phyloP scores from a whole-genome alignment of 2,888 invertebrate species.

The Lithophane ornitopus region DNA sequence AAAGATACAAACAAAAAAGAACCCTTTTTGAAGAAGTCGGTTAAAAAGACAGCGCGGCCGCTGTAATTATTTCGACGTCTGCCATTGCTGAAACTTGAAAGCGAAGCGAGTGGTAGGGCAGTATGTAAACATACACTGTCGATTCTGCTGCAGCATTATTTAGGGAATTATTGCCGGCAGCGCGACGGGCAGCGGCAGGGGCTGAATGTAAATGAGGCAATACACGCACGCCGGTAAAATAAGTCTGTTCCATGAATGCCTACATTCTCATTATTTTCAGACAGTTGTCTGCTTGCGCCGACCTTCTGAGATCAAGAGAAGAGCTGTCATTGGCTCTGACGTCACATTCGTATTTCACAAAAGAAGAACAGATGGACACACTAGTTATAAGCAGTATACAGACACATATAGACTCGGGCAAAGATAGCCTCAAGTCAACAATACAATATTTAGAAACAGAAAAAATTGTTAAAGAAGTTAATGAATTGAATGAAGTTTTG shows the following conservation, averaged over 20 bases:
- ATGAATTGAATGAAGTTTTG: conserved; percentile 74
- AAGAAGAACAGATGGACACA: conserved; percentile 40
- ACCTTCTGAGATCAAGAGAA: conserved; percentile 80
- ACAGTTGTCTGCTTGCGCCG: conserved; percentile 79
- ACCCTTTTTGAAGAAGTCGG: too few species aligned
- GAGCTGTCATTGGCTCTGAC: conserved; percentile 73
- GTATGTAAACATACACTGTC: too few species aligned
- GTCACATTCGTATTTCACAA: conserved; percentile 61
- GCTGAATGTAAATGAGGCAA: too few species aligned
- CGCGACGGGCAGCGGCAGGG: too few species aligned
- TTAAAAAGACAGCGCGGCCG: too few species aligned
- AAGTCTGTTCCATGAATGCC: neutral
- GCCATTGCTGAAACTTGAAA: too few species aligned
- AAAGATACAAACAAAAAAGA: too few species aligned
- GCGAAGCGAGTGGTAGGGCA: too few species aligned
- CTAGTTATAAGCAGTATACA: conserved; percentile 60
- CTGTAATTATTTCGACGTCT: too few species aligned
- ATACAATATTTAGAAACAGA: conserved; percentile 79
- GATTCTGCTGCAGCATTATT: too few species aligned
- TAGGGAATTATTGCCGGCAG: too few species aligned
- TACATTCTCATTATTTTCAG: conserved; percentile 68
- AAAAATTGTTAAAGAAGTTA: conserved; percentile 70
- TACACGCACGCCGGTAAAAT: too few species aligned
- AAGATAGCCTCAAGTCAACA: conserved; percentile 75
- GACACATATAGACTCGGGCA: conserved; percentile 72